Conservation (phyloP, 2,888 invertebrate species). For the Leucozona laternaria region DNA sequence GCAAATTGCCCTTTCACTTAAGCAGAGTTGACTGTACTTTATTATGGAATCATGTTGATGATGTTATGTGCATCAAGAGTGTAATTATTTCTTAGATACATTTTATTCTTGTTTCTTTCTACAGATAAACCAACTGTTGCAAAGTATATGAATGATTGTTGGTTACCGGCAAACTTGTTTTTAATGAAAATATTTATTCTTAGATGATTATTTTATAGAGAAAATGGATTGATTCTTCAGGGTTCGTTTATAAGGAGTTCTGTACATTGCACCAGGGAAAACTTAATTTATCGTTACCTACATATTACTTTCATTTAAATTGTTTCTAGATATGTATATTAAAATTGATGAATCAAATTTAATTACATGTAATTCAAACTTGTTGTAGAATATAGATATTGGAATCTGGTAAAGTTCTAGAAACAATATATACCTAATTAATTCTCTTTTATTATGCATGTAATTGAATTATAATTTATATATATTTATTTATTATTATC, state of each 20-base stretch:
- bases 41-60: slow-evolving; percentile 54
- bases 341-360: background rate
- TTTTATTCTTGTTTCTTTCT: slow-evolving; percentile 3
- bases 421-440: background rate
- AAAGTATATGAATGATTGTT: slow-evolving; percentile 14
- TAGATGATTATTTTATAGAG: background rate
- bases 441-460: background rate
- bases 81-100: slow-evolving; percentile 7
- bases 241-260: slow-evolving; percentile 6
- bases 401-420: background rate
- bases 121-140: background rate
- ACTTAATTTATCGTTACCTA: background rate
- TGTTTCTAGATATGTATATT: slow-evolving; percentile 1
- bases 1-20: too few relatives aligned
- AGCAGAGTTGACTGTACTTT: background rate
- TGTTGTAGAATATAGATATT: background rate
- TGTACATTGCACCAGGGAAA: background rate
- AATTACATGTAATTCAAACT: background rate
- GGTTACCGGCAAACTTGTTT: slow-evolving; percentile 54
- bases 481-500: background rate
- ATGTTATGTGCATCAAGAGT: background rate
- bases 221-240: slow-evolving; percentile 3
- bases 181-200: slow-evolving; percentile 22
- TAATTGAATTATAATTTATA: background rate
- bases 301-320: too few relatives aligned